Conservation (phyloP, 2,797 vertebrate genomes). For the Paramormyrops hopkinsi region DNA sequence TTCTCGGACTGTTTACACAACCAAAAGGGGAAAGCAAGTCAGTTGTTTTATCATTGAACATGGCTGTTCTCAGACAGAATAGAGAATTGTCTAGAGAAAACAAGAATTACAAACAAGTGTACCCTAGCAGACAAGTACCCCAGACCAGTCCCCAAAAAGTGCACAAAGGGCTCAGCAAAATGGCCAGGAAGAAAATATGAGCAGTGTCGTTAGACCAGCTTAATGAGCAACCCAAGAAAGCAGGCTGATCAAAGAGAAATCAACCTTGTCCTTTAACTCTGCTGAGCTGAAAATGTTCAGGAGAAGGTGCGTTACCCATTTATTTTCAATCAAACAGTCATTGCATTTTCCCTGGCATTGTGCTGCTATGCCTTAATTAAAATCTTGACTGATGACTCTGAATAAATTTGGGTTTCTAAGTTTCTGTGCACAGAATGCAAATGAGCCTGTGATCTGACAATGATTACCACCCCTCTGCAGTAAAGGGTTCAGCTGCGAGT, state of each 20-base stretch:
- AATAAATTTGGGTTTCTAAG: conserved; percentile 29
- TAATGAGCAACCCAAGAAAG: neutral
- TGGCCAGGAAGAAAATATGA: conserved; percentile 1
- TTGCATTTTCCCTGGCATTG: conserved; percentile 33
- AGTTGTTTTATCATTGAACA: neutral
- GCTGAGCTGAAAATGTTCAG: conserved; percentile 14
- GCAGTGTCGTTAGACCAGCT: neutral
- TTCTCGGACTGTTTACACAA: neutral
- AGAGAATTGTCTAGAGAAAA: neutral
- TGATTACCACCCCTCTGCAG: conserved; percentile 13
- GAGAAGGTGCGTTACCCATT: conserved; percentile 23
- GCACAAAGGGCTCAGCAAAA: neutral
- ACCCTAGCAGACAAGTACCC: neutral
- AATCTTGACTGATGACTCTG: conserved; percentile 58
- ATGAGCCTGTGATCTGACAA: conserved; percentile 22
- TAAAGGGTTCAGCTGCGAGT: neutral
- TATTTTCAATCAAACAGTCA: conserved; percentile 29
- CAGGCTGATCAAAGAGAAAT: neutral
- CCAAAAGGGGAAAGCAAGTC: neutral
- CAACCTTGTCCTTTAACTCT: neutral
- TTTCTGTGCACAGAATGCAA: conserved; percentile 26
- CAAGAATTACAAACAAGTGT: neutral
- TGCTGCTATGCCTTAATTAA: conserved; percentile 57
- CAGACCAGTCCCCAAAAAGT: neutral
- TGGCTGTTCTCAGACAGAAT: neutral